phyloP scores from a whole-genome alignment of 2,888 invertebrate species.

The Synergus japonicus region DNA sequence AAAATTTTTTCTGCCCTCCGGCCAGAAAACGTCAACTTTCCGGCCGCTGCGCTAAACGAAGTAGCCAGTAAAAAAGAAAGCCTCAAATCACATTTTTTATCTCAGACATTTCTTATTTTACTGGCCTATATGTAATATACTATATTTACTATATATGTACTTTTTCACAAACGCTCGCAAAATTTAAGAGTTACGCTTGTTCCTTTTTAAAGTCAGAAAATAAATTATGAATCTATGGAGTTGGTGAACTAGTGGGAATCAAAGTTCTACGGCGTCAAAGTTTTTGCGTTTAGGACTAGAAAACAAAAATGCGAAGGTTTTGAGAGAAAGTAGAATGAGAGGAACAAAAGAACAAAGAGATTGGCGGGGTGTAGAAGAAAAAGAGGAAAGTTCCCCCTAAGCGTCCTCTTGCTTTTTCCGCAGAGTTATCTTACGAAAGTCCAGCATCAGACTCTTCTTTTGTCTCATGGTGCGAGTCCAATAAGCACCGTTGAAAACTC shows the following conservation, averaged over 20 bases:
- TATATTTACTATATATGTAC: no score
- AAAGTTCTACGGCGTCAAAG: background rate
- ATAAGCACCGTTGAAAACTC: conserved; percentile 28
- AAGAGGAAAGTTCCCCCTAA: conserved; percentile 11
- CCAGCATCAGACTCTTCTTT: conserved; percentile 23
- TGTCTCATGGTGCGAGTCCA: conserved; percentile 13
- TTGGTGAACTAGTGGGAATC: background rate
- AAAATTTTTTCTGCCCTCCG: no score
- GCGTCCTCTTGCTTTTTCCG: background rate
- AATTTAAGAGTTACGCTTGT: no score
- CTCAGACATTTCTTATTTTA: no score
- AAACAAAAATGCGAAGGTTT: background rate
- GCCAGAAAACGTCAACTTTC: no score
- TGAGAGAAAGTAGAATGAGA: background rate
- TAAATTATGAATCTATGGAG: no score
- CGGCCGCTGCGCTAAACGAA: no score
- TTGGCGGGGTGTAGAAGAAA: background rate
- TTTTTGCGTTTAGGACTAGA: background rate
- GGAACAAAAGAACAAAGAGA: conserved; percentile 26
- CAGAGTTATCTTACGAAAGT: conserved; percentile 25
- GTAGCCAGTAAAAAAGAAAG: no score
- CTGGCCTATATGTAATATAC: no score
- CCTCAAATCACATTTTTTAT: no score
- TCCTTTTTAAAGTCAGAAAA: no score
- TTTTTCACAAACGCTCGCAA: no score